These are phyloP conservation scores for Eurypyga helias DNA, from an alignment of 2,113 vertebrate species.

Conservation along the genomic window DNA sequence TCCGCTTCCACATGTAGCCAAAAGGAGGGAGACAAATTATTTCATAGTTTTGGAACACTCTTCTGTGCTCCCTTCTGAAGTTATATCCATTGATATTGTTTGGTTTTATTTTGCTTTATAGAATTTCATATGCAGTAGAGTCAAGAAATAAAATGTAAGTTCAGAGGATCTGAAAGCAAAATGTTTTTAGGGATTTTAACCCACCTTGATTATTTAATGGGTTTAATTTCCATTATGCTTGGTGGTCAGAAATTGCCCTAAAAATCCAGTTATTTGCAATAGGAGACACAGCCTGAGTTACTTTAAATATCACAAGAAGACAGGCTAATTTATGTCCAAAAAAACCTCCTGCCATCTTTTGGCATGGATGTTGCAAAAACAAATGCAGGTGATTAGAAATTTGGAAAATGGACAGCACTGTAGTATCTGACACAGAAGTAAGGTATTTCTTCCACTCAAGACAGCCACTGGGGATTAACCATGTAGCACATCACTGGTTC, in stretches of 20 bases:
- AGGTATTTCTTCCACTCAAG: background rate
- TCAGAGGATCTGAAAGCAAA: background rate
- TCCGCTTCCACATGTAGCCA: background rate
- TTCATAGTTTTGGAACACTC: background rate
- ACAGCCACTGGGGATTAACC: background rate
- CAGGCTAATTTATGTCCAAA: background rate
- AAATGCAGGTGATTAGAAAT: background rate
- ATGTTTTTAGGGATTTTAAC: background rate
- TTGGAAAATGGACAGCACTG: background rate
- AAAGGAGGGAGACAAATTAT: background rate
- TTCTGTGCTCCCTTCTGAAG: background rate
- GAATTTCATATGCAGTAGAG: background rate
- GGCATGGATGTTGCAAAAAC: background rate
- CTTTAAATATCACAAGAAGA: background rate
- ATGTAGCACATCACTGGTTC: background rate
- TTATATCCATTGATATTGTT: fast-evolving
- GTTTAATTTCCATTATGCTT: background rate
- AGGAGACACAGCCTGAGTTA: background rate
- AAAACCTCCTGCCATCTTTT: background rate
- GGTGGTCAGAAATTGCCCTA: background rate
- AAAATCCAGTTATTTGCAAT: background rate
- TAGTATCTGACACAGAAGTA: background rate
- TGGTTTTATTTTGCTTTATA: background rate
- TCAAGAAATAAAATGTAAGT: background rate
- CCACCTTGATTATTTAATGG: background rate